Evolutionary conservation across 2,797 vertebrate species (phyloP), one percentile per base, ranked within the genome.

Genomic region (Anolis apletophallus): DNA sequence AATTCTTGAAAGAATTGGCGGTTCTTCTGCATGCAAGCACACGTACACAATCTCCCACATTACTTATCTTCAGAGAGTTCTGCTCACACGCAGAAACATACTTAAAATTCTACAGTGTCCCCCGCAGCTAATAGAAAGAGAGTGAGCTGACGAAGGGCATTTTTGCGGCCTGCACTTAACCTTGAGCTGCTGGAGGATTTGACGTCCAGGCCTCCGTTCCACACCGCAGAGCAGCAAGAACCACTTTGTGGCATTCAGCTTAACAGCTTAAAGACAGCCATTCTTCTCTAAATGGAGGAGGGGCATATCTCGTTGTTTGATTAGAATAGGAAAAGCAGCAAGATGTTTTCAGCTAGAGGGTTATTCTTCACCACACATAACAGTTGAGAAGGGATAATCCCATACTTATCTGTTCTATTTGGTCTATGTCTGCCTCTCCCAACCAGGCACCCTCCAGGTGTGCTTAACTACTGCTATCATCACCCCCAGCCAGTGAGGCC

Each of bases 141-240:
- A 64, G 19, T 55, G 79, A 81, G 81, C 87, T 68, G 86, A 80
- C 0, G 0, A 89, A 92, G 86, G 87, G 23, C 23, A 19, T 77
- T 82, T 0, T 0, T 81, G 92, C 88, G 78, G 68, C 85, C 57
- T 77, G 26, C 87, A 83, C 91, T 91, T 94, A 93, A 95, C 88
- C 90, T 93, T 93, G 91, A 59, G 40, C 80, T 79, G 40, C 80
- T 79, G 73, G 86, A 93, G 74, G 32, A 61, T 82, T 72, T 73
- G 59, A 80, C 86, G 88, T 69, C 21, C 84, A 93, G 87, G 64
- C 52, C 61, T 85, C 11, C 0, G 71, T 90, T 85, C 73, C 80
- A 84, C 74, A 64, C 26, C 2, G 61, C 61, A 64, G 72, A 85
- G 34, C 64, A 71, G 82, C 83, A 92, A 74, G 90, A 83, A 90